A percentile compares a stretch with the other conserved stretches of the same genome.
Conservation (phyloP, 1,140 invertebrate species). For the Stratiolaelaps scimitus region DNA sequence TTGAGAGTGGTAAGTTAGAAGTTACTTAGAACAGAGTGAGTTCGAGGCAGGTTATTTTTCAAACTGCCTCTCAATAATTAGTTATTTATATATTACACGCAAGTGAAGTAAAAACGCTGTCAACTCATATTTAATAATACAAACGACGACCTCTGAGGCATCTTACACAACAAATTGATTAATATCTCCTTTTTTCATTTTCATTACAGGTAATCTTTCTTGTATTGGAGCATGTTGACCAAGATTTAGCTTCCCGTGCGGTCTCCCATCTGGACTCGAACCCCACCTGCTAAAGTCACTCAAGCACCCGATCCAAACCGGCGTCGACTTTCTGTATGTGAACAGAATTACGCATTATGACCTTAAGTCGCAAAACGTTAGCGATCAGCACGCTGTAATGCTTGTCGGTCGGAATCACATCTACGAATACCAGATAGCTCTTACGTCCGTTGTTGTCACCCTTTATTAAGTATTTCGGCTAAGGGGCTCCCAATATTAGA, state of each 20-base stretch:
- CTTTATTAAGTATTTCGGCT: constrained; percentile 49
- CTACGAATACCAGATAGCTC: constrained; percentile 78
- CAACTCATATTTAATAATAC: too few species aligned
- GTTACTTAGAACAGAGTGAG: too few species aligned
- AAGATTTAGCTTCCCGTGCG: constrained; percentile 68
- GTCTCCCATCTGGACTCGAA: constrained; percentile 55
- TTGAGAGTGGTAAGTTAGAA: too few species aligned
- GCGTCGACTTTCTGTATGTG: constrained; percentile 86
- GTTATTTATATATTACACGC: too few species aligned
- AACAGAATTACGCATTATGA: constrained; percentile 80
- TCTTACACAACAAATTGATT: too few species aligned
- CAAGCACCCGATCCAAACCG: constrained; percentile 71
- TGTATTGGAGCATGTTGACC: constrained; percentile 93
- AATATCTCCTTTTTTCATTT: too few species aligned
- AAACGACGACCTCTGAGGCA: too few species aligned
- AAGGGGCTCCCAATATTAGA: too few species aligned
- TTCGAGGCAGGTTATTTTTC: too few species aligned
- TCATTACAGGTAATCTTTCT: constrained; percentile 60
- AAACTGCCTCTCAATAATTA: too few species aligned
- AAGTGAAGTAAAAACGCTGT: too few species aligned
- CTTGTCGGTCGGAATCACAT: constrained; percentile 86
- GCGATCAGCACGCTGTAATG: constrained; percentile 67
- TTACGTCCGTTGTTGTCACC: constrained; percentile 91
- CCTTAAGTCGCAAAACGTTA: constrained; percentile 90
- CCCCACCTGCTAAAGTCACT: constrained; percentile 60